Base-by-base conservation (phyloP, 2,888 invertebrate genomes). In the Diadegma fenestrale region DNA sequence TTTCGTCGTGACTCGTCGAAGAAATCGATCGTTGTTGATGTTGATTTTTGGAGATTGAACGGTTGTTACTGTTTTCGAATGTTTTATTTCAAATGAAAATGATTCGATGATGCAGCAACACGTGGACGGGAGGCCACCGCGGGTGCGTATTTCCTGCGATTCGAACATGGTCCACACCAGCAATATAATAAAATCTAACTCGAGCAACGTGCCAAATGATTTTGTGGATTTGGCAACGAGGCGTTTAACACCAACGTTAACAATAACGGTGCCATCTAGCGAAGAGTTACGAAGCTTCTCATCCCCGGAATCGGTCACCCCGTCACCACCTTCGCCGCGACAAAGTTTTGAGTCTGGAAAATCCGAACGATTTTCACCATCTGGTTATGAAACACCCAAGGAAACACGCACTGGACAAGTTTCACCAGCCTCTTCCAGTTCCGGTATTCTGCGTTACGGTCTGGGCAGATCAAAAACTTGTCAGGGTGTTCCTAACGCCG, bases 221-320 rank as follows among this genome's bases (percentile, higher is more conserved):
- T 82, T 80, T n/a, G 82, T 87, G 6, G 90, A 90, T 82, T 80
- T 85, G 19, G 80, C 89, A 4, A 58, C 90, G 37, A 91, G 91
- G 58, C 92, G 92, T 45, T 90, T 92, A n/a, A 92, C 93, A 1
- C 94, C 94, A 3, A 95, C 94, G 0, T 89, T 96, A 82, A 96
- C 96, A 0, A 93, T 96, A 26, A 95, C 96, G 0, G 95, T 96
- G 91, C 96, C 96, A 0, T 95, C 96, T 0, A 95, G 95, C 75
- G 96, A 96, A 84, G 96, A 96, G 89, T 91, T 95, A 71, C 94
- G 90, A 41, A 87, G 87, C 22, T 80, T 90, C 19, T 91, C 92
- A 2, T 90, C 93, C 0, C 69, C 95, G 93, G 89, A 92, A 84
- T 90, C 91, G 10, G 89, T 94, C 93, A 87, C 94, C 90, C 82